phyloP scores from a whole-genome alignment of 2,113 vertebrate genomes.

The Actenoides lindsayi region DNA sequence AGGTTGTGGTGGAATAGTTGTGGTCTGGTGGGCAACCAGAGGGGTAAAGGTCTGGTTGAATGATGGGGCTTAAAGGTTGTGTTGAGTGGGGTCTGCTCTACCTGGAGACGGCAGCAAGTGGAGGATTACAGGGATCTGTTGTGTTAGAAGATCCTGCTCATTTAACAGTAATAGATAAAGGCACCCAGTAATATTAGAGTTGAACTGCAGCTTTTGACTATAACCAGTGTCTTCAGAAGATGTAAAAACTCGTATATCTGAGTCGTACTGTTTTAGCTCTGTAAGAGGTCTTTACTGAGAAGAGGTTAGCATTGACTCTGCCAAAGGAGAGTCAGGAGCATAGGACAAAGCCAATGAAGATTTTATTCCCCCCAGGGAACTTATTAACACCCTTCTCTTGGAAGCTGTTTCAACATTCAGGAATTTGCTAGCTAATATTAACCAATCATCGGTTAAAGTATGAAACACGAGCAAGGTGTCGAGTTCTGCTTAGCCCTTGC shows the following conservation, averaged over 20 bases:
- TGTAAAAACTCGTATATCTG: background rate
- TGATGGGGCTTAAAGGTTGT: rapidly evolving
- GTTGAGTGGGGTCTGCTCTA: background rate
- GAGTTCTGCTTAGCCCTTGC: background rate
- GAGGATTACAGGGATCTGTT: background rate
- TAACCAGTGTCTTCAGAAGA: background rate
- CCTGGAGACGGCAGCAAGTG: background rate
- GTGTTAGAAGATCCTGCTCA: rapidly evolving
- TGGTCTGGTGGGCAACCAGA: background rate
- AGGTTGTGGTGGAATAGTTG: background rate
- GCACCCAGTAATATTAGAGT: background rate
- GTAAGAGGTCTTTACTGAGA: background rate
- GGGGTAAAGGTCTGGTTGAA: background rate
- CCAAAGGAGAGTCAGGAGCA: background rate
- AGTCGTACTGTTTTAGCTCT: background rate
- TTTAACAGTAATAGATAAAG: background rate
- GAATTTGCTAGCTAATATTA: background rate
- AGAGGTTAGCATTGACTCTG: background rate
- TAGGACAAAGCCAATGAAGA: background rate
- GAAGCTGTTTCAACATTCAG: background rate
- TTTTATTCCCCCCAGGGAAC: background rate
- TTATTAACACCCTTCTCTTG: background rate
- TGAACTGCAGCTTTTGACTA: background rate
- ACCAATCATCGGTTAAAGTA: background rate
- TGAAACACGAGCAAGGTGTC: background rate